Evolutionary conservation across 2,797 vertebrate species (phyloP).

Genomic region (Gallinago stenura): DNA sequence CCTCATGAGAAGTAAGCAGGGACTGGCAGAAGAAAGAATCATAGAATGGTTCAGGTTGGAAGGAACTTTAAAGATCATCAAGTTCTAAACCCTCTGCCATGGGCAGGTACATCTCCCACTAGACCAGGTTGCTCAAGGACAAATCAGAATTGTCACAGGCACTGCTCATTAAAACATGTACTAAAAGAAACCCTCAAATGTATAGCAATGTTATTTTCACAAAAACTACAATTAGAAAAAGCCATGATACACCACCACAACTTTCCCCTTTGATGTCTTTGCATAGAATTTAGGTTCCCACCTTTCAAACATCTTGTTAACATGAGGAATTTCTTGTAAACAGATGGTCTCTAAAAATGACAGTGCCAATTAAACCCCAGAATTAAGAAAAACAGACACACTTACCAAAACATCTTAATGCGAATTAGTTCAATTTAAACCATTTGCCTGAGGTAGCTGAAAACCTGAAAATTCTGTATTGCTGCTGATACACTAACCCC

Average conservation of each 20-base stretch:
- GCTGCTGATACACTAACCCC: neutral
- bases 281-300: neutral
- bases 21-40: too few species aligned
- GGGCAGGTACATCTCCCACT: too few species aligned
- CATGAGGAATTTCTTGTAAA: constrained; percentile 3
- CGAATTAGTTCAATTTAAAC: constrained; percentile 55
- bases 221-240: neutral
- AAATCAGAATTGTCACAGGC: neutral
- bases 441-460: constrained; percentile 25
- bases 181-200: neutral
- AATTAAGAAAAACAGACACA: constrained; percentile 16
- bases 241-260: neutral
- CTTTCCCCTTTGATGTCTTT: neutral
- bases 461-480: constrained; percentile 17
- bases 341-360: constrained; percentile 42
- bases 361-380: neutral
- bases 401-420: constrained; percentile 24
- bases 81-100: too few species aligned
- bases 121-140: too few species aligned
- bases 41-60: too few species aligned
- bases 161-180: neutral
- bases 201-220: neutral
- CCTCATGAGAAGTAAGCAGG: too few species aligned
- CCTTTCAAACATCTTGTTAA: neutral
- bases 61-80: too few species aligned